Evolutionary conservation across 2,113 vertebrate species (phyloP), one percentile per base, ranked within the genome.

Genomic region (Anoplopoma fimbria): DNA sequence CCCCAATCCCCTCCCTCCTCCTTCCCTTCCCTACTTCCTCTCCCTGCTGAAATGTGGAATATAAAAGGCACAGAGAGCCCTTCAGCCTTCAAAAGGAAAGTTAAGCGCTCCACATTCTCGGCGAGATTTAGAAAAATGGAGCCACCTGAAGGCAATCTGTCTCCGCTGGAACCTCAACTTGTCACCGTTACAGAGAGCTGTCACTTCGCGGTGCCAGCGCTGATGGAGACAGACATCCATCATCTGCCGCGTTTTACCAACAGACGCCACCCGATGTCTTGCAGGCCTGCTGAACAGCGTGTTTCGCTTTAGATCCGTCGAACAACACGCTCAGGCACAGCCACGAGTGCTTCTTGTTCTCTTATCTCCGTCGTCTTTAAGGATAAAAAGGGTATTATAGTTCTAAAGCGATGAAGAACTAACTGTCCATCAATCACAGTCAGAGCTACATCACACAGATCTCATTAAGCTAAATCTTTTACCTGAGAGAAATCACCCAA

Each of bases 141-240:
- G 91, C 93, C 92, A 92, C 93, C 93, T 93, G 92, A 93, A 93
- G 90, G 93, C 92, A 93, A 92, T 88, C 90, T 94, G 93, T 93
- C 92, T 91, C 77, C 3, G 78, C 93, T 84, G 90, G 87, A 89
- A 83, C 89, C 70, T 88, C 38, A 69, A 81, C 92, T 89, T 89
- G 93, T 94, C 93, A 91, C 87, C 14, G 88, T 84, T 77, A 85
- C 86, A 88, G 92, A 83, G 88, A 91, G 90, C 91, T 94, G 93
- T 94, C 93, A 94, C 83, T 84, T 85, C 79, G 61, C 64, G 31
- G 85, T 38, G 84, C 73, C 82, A n/a, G 78, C 42, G 58, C 75
- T 85, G 90, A 93, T 93, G 86, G 77, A 86, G 92, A 91, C 88
- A 92, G 87, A 91, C 93, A 92, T 65, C 93, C 92, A 29, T 94